Evolutionary conservation across 2,797 vertebrate species (phyloP).

Genomic region (Anableps anableps): DNA sequence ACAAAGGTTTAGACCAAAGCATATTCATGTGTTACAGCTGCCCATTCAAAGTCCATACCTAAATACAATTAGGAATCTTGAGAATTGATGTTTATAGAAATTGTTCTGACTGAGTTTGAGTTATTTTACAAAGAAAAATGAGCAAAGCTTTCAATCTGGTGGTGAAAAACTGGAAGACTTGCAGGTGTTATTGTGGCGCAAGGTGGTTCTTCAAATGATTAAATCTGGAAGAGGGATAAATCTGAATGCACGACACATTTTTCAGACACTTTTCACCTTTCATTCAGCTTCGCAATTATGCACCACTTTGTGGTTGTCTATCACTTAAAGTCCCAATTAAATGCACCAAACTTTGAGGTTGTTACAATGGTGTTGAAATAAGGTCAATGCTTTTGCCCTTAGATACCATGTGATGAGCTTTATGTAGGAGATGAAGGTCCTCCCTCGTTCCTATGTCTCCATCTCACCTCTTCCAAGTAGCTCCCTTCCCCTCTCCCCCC

Average conservation of each 20-base stretch:
- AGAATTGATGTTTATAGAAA: not conserved
- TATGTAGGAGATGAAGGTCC: conserved; percentile 53
- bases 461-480: conserved; percentile 26
- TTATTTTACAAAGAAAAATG: too few species aligned
- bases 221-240: not conserved
- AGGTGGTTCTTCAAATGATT: not conserved
- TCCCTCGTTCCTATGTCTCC: conserved; percentile 23
- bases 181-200: not conserved
- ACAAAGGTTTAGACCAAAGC: too few species aligned
- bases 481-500: conserved; percentile 19
- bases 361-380: not conserved
- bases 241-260: not conserved
- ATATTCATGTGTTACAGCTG: too few species aligned
- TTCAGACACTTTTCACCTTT: not conserved
- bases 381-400: conserved; percentile 23
- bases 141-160: not conserved
- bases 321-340: not conserved
- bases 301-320: not conserved
- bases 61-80: not conserved
- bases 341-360: not conserved
- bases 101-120: not conserved
- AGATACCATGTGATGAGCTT: conserved; percentile 50
- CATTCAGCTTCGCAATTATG: not conserved
- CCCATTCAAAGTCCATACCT: not conserved
- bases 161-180: not conserved